Evolutionary conservation across 2,888 invertebrate species (phyloP), one percentile per base, ranked within the genome.

Genomic region (Callimorpha dominula): DNA sequence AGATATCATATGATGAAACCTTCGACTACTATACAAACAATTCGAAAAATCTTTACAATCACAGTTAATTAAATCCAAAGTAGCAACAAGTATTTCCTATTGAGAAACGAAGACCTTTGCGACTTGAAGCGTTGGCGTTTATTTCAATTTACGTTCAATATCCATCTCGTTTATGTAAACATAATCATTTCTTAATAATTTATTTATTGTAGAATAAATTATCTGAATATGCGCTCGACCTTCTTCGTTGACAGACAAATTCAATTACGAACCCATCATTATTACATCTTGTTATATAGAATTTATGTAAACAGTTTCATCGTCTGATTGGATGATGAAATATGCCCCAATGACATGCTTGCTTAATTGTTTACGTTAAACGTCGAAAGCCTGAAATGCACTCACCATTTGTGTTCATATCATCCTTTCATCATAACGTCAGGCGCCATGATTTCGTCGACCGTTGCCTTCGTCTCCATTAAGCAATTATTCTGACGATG

Each of bases 221-320:
- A 73, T 74, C 31, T 52, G 67, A 72, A 74, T 74, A 77, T 78
- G 71, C 71, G 76, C 62, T 64, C 76, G 72, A 76, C 83, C 84
- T 82, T 85, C 79, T 77, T 66, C 72, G 77, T 76, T 81, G 81
- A 84, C 84, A 81, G 81, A 72, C 79, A 79, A 83, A 87, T 84
- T 86, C 78, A 86, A 86, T 87, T 86, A 84, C 77, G 74, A 72
- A 78, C 65, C 76, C 74, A 75, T 85, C 83, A 85, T 86, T 60
- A 60, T 60, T 84, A 83, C 81, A 79, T 81, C 81, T 85, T 82
- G 83, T 85, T 84, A 80, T 73, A 78, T 81, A 78, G 70, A 79
- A 83, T 81, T 85, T 80, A 78, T 86, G 81, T 87, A 85, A 88
- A 86, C 82, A 84, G 74, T 57, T 85, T 87, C 82, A 77, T 82